Evolutionary conservation across 2,113 vertebrate genomes (phyloP).

Genomic region (Tringa solitaria): DNA sequence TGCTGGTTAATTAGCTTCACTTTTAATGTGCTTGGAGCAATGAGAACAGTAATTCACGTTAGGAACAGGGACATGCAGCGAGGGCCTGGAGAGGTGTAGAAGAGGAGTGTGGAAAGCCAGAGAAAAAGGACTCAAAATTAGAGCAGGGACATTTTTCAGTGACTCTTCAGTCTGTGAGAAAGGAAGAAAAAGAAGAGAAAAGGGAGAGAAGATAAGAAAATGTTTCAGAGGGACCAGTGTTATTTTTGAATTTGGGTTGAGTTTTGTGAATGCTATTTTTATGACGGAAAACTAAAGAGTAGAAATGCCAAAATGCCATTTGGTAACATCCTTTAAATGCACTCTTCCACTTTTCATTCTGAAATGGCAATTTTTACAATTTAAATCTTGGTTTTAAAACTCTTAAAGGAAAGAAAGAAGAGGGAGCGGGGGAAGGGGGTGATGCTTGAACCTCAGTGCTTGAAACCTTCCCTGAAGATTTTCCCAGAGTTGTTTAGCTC

Average conservation of each 20-base stretch:
- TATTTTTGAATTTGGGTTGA: conserved; percentile 17
- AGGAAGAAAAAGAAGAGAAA: background rate
- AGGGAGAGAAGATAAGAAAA: background rate
- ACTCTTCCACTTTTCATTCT: background rate
- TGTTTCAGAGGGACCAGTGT: background rate
- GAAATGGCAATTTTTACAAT: conserved; percentile 4
- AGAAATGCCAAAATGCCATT: conserved; percentile 26
- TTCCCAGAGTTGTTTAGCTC: background rate
- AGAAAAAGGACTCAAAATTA: conserved; percentile 19
- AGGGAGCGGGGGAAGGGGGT: accelerated
- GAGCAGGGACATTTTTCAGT: conserved; percentile 5
- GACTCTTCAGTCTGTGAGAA: background rate
- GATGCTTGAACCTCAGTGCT: background rate
- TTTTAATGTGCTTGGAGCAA: conserved; percentile 60
- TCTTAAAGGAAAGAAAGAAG: too few relatives aligned
- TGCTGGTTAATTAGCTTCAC: conserved; percentile 62
- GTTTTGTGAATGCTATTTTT: conserved; percentile 14
- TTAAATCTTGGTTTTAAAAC: background rate
- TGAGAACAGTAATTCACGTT: conserved; percentile 45
- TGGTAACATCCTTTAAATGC: conserved; percentile 12
- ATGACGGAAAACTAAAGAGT: background rate
- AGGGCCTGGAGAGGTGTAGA: background rate
- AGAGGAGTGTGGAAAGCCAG: background rate
- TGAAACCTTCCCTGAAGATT: background rate
- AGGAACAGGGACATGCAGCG: background rate